Conservation (phyloP, 2,113 vertebrate genomes). For the Actinemys pallida region DNA sequence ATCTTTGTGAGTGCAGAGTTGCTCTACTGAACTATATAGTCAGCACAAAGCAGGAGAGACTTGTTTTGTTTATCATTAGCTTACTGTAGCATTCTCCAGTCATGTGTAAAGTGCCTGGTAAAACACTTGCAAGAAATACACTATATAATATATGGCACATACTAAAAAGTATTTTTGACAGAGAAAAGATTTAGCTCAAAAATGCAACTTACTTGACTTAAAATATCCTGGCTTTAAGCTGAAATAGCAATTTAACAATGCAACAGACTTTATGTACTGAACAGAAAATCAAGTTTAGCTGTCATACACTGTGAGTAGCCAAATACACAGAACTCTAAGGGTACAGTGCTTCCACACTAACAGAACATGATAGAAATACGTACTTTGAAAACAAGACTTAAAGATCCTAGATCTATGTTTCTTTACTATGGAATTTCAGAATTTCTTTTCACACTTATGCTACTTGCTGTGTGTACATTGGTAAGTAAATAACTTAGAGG, state of each 20-base stretch:
- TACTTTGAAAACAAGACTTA: neutral
- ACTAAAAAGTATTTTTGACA: neutral
- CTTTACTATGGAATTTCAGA: neutral
- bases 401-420: neutral
- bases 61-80: neutral
- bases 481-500: neutral
- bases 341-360: neutral
- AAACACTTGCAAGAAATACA: neutral
- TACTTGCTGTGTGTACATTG: neutral
- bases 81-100: neutral
- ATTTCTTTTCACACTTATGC: neutral
- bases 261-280: neutral
- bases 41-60: slow-evolving; percentile 2
- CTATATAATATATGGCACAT: neutral
- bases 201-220: neutral
- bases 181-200: neutral
- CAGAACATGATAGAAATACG: neutral
- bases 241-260: neutral
- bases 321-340: neutral
- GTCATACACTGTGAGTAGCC: neutral
- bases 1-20: neutral
- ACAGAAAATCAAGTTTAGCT: neutral
- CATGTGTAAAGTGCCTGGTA: neutral
- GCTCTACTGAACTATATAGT: neutral
- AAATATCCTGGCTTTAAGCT: neutral